Evolutionary conservation across 1,140 invertebrate species (phyloP), one percentile per base, ranked within the genome.

Genomic region (Drosophila azteca): DNA sequence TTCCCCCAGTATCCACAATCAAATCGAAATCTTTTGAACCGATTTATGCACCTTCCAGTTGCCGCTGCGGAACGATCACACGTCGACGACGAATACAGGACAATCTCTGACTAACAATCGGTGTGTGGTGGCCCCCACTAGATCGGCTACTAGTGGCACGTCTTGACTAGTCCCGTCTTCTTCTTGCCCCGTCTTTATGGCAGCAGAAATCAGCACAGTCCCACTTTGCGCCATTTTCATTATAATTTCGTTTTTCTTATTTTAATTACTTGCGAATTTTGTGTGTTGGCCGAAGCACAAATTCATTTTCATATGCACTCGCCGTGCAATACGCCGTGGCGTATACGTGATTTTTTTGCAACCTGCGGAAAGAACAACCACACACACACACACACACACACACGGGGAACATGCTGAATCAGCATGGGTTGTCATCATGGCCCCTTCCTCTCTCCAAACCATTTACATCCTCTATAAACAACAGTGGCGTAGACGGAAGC

Each of bases 181-280:
- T 20, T 78, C 75, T 66, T 48, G 52, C 57, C 51, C 52, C 54
- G 11, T 52, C 57, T 83, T 74, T 65, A 83, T 83, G 64, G 69
- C 74, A 78, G 55, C 67, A 57, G 35, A 64, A 77, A 77, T 77
- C 59, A 59, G 61, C 59, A 71, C 66, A 76, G 31, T 52, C 69
- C 51, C 57, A 67, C 55, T 74, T 66, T 74, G 71, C 71, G 71
- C 64, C 61, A 78, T 66, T 65, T 58, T 60, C 48, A 74, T 55
- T 65, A 74, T 65, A 71, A 74, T 70, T 78, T 39, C 60, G 60
- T 65, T 85, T 85, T 80, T 79, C 79, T 84, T 87, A 75, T 77
- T 85, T 85, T 85, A 85, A 85, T 85, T 87, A 85, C 82, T 85
- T 77, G 81, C 78, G 74, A 75, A 82, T 78, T 76, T 81, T 82